Conservation (phyloP, 2,888 invertebrate genomes). For the Drosophila cracens region DNA sequence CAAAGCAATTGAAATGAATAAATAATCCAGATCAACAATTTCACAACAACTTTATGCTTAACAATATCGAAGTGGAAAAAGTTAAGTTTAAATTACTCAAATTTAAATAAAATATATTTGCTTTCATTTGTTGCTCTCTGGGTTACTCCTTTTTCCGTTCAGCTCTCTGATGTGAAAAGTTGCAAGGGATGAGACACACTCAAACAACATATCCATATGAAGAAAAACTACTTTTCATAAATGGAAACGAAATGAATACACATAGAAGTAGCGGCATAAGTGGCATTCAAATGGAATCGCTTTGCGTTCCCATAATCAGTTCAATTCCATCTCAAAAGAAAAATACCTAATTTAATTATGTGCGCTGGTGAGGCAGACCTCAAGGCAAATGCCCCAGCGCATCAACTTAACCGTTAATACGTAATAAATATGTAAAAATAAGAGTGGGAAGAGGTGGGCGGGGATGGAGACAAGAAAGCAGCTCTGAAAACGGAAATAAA, state of each 20-base stretch:
- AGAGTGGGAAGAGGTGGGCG: background rate
- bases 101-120: background rate
- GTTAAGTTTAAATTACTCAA: background rate
- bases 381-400: constrained; percentile 50
- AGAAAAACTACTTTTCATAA: background rate
- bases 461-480: constrained; percentile 29
- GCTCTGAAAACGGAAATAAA: constrained; percentile 61
- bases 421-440: constrained; percentile 55
- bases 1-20: constrained; percentile 1
- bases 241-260: background rate
- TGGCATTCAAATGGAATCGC: constrained; percentile 21
- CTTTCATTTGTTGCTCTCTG: background rate
- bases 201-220: background rate
- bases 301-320: constrained; percentile 59
- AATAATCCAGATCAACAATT: constrained; percentile 7
- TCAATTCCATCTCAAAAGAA: constrained; percentile 46
- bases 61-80: background rate
- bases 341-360: constrained; percentile 70
- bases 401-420: constrained; percentile 55
- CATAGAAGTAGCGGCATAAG: background rate
- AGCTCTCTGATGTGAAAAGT: background rate
- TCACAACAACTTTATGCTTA: background rate
- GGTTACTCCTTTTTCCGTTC: background rate
- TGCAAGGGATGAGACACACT: background rate
- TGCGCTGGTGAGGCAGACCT: constrained; percentile 43